Base-by-base conservation (phyloP, 2,888 invertebrate genomes). In the Halocaridina rubra region DNA sequence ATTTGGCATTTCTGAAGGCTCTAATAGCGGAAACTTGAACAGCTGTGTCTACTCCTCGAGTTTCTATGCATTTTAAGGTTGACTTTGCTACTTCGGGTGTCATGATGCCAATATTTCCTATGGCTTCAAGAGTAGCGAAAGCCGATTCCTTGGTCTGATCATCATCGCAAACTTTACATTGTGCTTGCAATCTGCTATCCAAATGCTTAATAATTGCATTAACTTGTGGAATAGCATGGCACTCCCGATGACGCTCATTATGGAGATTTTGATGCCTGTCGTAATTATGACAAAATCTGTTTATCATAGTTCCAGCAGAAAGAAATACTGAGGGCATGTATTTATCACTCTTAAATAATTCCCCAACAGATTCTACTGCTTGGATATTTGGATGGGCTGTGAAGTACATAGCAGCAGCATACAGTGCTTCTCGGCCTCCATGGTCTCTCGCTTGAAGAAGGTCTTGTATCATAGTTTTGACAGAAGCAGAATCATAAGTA, bases 101-200 rank as follows among this genome's bases (percentile, higher is more conserved):
- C 64, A 82, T 78, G 1, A 80, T 29, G 4, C 85, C 82, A 33
- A 86, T 82, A 59, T 87, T 86, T 13, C 87, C 85, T 8, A 86
- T 13, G 29, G 39, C 80, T 80, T 84, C 77, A 22, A 84, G 39
- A 16, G 82, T 78, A 19, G 71, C 10, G 3, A 84, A 30, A 22
- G 82, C 72, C 22, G 30, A 32, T 30, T 30, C 8, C 24, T 57
- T 59, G 39, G 39, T 10, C 24, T 72, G 39, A n/a, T 64, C 30
- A 10, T 24, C 46, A 27, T 19, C 59, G 4, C 59, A 61, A 22
- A 78, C 10, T 7, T 71, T 29, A 22, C 78, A 78, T 16, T 84
- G 78, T 3, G 57, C 13, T 3, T 78, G 71, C 10, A 78, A 19
- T 30, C 64, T 84, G 19, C 39, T 39, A 16, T 39, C 53, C 39